Percentiles rank a stretch among this genome's conserved stretches.
Evolutionary conservation across 2,797 vertebrate genomes (phyloP).

Genomic region (Coranthus polyacanthus): DNA sequence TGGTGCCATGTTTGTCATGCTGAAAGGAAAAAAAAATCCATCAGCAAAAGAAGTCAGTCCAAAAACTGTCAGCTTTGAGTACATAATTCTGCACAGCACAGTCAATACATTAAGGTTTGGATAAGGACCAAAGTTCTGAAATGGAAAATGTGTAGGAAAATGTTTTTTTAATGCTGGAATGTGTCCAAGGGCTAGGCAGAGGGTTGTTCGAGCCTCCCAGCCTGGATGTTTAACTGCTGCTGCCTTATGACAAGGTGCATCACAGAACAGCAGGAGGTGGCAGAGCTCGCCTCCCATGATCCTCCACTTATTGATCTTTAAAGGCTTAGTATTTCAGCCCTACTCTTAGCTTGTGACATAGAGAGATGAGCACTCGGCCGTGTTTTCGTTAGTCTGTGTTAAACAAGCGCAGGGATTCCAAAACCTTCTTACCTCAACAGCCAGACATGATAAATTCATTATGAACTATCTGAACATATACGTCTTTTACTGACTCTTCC

Average conservation of each 20-base stretch:
- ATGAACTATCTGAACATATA: no score
- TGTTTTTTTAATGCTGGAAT: conserved; percentile 39
- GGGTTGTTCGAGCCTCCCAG: conserved; percentile 13
- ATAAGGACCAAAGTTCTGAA: conserved; percentile 41
- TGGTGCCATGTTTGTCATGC: conserved; percentile 7
- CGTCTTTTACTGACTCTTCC: no score
- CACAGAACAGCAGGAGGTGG: conserved; percentile 50
- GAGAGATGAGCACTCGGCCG: background rate
- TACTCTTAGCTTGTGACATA: background rate
- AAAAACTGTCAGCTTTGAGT: conserved; percentile 41
- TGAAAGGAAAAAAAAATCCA: conserved; percentile 8
- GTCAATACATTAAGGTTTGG: conserved; percentile 53
- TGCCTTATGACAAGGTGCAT: conserved; percentile 28
- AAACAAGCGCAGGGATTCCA: no score
- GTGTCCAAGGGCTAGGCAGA: conserved; percentile 31
- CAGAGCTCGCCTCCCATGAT: conserved; percentile 10
- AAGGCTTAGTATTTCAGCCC: conserved; percentile 9
- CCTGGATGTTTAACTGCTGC: conserved; percentile 25
- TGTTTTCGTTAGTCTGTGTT: conserved; percentile 9
- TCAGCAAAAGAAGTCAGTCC: conserved; percentile 28
- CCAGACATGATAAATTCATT: no score
- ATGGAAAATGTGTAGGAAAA: conserved; percentile 41
- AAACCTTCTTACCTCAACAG: no score
- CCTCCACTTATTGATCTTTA: conserved; percentile 38
- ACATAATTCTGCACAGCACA: conserved; percentile 25